These are phyloP conservation scores for Gopherus flavomarginatus DNA, from an alignment of 2,113 vertebrate species.

Conservation along the genomic window DNA sequence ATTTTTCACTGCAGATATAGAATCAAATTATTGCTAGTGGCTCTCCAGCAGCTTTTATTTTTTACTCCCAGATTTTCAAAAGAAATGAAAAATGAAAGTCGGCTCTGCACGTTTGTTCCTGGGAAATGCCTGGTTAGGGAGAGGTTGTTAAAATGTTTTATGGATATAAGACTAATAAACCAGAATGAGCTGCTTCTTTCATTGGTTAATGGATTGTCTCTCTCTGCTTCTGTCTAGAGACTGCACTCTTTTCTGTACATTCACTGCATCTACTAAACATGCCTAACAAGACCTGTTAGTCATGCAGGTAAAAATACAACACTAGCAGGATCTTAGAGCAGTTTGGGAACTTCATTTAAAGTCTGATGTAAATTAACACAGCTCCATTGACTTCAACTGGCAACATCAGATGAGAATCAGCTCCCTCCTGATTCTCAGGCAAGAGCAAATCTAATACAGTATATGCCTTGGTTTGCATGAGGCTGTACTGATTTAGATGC, in stretches of 20 bases:
- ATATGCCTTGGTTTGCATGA: rapidly evolving
- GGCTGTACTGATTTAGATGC: rapidly evolving
- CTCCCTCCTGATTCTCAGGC: neutral
- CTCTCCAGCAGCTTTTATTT: neutral
- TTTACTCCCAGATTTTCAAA: constrained; percentile 2
- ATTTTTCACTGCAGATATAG: neutral
- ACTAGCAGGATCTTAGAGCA: constrained; percentile 5
- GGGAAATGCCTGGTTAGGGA: constrained; percentile 47
- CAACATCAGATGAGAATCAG: rapidly evolving
- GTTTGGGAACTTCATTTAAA: neutral
- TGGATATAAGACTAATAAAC: constrained; percentile 49
- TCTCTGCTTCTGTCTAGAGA: constrained; percentile 19
- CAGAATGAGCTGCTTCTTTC: constrained; percentile 16
- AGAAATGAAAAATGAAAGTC: constrained; percentile 34
- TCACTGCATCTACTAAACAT: constrained; percentile 24
- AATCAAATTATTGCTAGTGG: neutral
- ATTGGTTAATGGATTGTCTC: constrained; percentile 18
- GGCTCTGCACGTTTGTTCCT: constrained; percentile 7
- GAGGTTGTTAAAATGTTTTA: constrained; percentile 39
- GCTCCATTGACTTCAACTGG: neutral
- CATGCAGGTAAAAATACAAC: rapidly evolving
- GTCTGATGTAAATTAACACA: neutral
- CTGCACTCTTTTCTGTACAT: constrained; percentile 25
- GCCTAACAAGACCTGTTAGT: constrained; percentile 21
- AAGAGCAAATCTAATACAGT: neutral